Evolutionary conservation across 2,797 vertebrate genomes (phyloP).

Genomic region (Lacerta bilineata): DNA sequence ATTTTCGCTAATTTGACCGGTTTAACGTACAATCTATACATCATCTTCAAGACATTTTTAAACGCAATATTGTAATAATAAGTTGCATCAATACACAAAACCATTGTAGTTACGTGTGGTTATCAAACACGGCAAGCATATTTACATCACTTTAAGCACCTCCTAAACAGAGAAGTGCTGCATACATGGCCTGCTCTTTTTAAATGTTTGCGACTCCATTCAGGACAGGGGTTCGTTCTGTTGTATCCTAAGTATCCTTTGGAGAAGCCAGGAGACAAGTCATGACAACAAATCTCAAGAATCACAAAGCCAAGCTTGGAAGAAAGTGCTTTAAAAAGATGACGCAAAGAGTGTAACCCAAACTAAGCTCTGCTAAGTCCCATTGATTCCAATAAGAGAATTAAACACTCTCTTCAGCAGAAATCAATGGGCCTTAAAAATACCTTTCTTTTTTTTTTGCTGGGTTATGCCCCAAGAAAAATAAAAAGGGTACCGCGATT

Average conservation of each 20-base stretch:
- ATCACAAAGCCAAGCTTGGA: neutral
- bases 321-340: neutral
- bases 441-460: neutral
- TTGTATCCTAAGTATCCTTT: neutral
- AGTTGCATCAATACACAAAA: neutral
- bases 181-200: neutral
- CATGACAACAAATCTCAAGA: neutral
- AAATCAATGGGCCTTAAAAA: neutral
- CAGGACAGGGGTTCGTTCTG: too few species aligned
- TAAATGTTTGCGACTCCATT: neutral
- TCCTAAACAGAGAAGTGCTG: neutral
- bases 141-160: neutral
- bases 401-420: neutral
- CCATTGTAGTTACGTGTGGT: neutral
- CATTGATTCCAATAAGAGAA: too few species aligned
- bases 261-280: neutral
- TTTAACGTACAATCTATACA: too few species aligned
- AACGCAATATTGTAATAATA: too few species aligned
- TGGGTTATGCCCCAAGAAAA: neutral
- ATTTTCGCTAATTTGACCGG: too few species aligned
- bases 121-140: accelerated
- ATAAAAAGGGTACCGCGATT: neutral
- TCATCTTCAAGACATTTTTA: too few species aligned
- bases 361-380: neutral
- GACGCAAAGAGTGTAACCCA: neutral